Conservation (phyloP, 2,888 invertebrate genomes). For the Cephus pygmeus region DNA sequence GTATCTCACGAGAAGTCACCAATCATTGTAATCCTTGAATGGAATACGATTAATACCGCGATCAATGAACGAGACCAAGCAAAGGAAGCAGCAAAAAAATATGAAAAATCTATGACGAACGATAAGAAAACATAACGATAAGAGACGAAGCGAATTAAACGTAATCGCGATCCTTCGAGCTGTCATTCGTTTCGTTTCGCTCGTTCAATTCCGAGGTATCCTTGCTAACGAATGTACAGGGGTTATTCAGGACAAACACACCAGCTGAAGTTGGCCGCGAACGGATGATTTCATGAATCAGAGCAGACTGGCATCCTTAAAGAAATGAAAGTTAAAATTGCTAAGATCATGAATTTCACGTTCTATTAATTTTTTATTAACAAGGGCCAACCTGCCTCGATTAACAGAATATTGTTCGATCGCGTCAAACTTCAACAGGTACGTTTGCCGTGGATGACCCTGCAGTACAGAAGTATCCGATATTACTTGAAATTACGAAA, state of each 20-base stretch:
- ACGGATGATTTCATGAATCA: too few species aligned
- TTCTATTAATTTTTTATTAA: too few species aligned
- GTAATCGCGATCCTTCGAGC: neutral
- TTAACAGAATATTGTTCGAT: too few species aligned
- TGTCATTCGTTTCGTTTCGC: neutral
- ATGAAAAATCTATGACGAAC: slow-evolving; percentile 26
- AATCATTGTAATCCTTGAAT: slow-evolving; percentile 53
- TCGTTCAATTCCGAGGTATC: neutral
- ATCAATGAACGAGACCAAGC: neutral
- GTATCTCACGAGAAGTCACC: slow-evolving; percentile 58
- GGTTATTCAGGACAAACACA: too few species aligned
- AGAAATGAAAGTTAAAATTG: too few species aligned
- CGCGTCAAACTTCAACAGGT: too few species aligned
- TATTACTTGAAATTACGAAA: neutral
- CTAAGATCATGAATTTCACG: too few species aligned
- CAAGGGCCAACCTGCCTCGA: too few species aligned
- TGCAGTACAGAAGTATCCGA: neutral
- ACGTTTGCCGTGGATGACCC: too few species aligned
- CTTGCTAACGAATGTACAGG: neutral
- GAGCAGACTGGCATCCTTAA: too few species aligned
- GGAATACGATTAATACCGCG: neutral
- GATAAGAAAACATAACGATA: neutral
- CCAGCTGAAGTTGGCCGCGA: too few species aligned
- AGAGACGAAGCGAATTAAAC: neutral
- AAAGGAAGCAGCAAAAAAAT: neutral